phyloP scores from a whole-genome alignment of 2,888 invertebrate species.

The Rosalia funebris region DNA sequence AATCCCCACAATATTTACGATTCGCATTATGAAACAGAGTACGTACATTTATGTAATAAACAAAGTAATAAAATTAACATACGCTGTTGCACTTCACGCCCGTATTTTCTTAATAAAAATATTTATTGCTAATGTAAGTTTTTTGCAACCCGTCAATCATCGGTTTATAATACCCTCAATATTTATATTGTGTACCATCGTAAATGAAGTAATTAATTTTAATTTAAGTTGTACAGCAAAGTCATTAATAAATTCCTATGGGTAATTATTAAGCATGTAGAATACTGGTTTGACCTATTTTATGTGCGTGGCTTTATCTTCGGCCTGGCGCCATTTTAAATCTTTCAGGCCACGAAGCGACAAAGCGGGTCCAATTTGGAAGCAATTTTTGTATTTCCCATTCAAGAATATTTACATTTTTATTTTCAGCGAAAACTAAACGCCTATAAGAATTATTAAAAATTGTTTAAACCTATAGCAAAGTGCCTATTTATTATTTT shows the following conservation, averaged over 20 bases:
- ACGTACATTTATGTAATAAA: no score
- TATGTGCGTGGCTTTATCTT: slow-evolving; percentile 3
- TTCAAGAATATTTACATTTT: no score
- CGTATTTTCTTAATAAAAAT: background rate
- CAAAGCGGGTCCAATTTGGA: background rate
- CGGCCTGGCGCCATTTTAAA: slow-evolving; percentile 7
- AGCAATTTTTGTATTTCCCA: background rate
- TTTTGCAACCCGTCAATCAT: background rate
- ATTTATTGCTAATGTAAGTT: background rate
- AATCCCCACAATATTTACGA: no score
- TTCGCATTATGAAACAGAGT: no score
- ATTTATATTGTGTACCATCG: slow-evolving; percentile 11
- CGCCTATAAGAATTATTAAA: no score
- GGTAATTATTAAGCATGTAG: slow-evolving; percentile 4
- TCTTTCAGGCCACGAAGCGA: background rate
- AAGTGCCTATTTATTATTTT: no score
- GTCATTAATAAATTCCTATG: slow-evolving; percentile 12
- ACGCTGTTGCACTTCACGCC: background rate
- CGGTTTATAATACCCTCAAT: slow-evolving; percentile 8
- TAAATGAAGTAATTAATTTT: slow-evolving; percentile 22
- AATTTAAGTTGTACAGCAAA: slow-evolving; percentile 11
- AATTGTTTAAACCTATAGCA: no score
- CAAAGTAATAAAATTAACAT: no score
- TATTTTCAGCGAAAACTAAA: no score
- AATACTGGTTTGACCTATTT: slow-evolving; percentile 14